These are phyloP conservation scores for Pemphredon lugubris DNA, from an alignment of 2,888 invertebrate genomes.

Conservation along the genomic window DNA sequence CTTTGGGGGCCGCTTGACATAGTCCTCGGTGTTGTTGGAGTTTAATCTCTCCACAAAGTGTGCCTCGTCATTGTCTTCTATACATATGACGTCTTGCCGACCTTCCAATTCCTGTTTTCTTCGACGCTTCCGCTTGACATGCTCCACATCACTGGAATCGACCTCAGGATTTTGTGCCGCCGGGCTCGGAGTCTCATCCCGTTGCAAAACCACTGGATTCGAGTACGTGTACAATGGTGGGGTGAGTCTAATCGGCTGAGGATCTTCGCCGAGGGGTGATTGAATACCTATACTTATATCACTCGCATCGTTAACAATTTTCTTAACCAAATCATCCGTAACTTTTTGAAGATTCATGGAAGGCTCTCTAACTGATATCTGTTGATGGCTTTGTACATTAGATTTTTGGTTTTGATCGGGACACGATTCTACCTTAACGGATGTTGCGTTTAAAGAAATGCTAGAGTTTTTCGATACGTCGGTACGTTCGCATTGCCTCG, in stretches of 20 bases:
- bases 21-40: conserved; percentile 74
- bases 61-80: conserved; percentile 77
- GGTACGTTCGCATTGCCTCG: conserved; percentile 61
- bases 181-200: conserved; percentile 81
- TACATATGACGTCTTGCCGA: conserved; percentile 78
- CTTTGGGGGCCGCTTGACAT: conserved; percentile 75
- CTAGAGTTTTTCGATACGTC: conserved; percentile 47
- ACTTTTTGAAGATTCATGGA: conserved; percentile 69
- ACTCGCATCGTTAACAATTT: conserved; percentile 69
- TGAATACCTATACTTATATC: conserved; percentile 69
- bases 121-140: conserved; percentile 77
- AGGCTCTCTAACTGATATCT: conserved; percentile 59
- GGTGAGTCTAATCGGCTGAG: conserved; percentile 87
- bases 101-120: conserved; percentile 80
- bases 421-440: conserved; percentile 59
- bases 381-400: conserved; percentile 73
- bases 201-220: conserved; percentile 85
- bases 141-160: conserved; percentile 76
- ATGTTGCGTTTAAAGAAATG: conserved; percentile 47
- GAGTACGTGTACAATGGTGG: conserved; percentile 91
- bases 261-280: conserved; percentile 82
- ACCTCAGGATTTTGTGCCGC: conserved; percentile 76
- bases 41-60: conserved; percentile 75
- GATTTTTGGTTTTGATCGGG: conserved; percentile 74
- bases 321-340: conserved; percentile 75